Conservation (phyloP, 2,113 vertebrate genomes). For the Chlorocebus sabaeus region DNA sequence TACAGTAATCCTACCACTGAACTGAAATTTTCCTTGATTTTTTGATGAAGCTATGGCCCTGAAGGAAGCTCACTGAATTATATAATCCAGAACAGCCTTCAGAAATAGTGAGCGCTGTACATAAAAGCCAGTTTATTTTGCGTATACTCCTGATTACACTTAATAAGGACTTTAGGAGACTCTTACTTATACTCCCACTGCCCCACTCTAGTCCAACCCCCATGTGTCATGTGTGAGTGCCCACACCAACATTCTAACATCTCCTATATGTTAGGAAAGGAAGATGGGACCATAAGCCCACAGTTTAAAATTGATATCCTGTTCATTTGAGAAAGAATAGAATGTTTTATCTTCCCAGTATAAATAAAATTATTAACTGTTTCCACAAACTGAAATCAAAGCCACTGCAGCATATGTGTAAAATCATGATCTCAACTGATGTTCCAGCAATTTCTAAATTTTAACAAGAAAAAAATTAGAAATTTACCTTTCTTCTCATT, state of each 20-base stretch:
- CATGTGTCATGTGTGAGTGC: fast-evolving
- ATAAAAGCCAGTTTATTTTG: background rate
- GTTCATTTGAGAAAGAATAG: background rate
- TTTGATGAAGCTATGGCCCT: background rate
- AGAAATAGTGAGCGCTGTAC: background rate
- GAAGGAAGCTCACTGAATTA: conserved; percentile 29
- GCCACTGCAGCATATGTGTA: background rate
- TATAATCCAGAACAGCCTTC: conserved; percentile 18
- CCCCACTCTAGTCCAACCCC: fast-evolving
- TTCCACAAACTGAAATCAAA: background rate
- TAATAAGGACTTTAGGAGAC: background rate
- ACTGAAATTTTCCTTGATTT: conserved; percentile 50
- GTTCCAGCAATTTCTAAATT: background rate
- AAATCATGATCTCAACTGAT: background rate
- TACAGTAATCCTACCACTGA: conserved; percentile 23
- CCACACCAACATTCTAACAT: fast-evolving
- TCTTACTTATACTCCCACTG: background rate
- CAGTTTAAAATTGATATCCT: background rate
- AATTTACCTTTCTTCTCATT: background rate
- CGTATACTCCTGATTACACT: background rate
- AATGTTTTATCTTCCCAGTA: background rate
- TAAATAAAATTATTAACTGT: background rate
- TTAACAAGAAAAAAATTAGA: background rate
- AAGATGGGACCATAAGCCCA: background rate
- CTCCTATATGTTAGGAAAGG: background rate